Conservation (phyloP, 1,140 invertebrate species). For the Whitmania pigra region DNA sequence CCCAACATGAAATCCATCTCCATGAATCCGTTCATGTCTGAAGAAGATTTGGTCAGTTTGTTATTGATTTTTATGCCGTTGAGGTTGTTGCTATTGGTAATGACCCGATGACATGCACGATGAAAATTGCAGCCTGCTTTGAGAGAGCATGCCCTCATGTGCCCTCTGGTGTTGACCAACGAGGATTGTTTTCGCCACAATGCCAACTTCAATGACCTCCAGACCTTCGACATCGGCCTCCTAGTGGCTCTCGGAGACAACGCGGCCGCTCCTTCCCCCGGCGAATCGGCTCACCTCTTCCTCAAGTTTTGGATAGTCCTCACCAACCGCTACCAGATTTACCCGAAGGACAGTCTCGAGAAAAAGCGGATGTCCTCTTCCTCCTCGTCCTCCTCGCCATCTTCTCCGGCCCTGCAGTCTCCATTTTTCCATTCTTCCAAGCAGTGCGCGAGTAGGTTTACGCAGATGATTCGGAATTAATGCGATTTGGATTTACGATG, state of each 20-base stretch:
- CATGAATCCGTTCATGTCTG: neutral
- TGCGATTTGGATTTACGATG: too few species aligned
- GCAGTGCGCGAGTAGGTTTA: conserved; percentile 1
- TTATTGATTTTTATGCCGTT: neutral
- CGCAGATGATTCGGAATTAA: neutral
- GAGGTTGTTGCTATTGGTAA: neutral
- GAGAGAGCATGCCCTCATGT: conserved; percentile 4
- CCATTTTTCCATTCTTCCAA: conserved; percentile 6
- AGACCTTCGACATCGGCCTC: conserved; percentile 11
- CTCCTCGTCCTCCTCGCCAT: conserved; percentile 31
- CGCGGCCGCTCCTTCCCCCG: neutral
- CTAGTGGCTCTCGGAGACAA: neutral
- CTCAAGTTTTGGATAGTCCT: conserved; percentile 63
- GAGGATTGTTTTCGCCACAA: neutral
- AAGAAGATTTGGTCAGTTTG: neutral
- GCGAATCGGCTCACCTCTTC: neutral
- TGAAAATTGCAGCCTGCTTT: neutral
- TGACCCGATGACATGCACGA: neutral
- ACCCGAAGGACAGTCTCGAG: conserved; percentile 54
- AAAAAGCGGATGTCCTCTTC: conserved; percentile 50
- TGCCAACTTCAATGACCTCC: neutral
- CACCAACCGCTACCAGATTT: conserved; percentile 55
- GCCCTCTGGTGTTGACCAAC: neutral
- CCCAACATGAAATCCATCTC: conserved; percentile 8
- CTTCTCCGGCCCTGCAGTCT: conserved; percentile 8